Evolutionary conservation across 2,888 invertebrate genomes (phyloP).

Genomic region (Drosophila peninsularis): DNA sequence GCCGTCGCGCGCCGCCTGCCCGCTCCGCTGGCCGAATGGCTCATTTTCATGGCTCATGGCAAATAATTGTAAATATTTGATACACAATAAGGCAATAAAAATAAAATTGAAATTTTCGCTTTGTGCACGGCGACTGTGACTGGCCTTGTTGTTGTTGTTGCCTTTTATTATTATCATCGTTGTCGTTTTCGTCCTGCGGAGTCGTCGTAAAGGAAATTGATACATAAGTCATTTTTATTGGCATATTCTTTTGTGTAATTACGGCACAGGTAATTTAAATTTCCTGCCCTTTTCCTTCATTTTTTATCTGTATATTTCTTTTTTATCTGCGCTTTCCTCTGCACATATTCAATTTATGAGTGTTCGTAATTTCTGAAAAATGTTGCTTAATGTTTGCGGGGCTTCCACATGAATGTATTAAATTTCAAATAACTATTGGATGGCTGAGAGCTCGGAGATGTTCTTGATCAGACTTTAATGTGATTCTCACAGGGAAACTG

Average conservation of each 20-base stretch:
- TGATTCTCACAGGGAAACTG: not conserved
- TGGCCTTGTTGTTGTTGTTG: conserved; percentile 26
- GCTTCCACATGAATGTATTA: conserved; percentile 16
- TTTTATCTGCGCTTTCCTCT: conserved; percentile 4
- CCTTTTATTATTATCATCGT: conserved; percentile 73
- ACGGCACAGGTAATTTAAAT: conserved; percentile 77
- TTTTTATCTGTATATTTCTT: not conserved
- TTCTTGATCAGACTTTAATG: not conserved
- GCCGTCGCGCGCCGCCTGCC: not conserved
- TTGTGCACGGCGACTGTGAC: conserved; percentile 40
- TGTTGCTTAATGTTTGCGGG: conserved; percentile 15
- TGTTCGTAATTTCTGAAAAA: conserved; percentile 16
- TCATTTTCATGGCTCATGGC: conserved; percentile 75
- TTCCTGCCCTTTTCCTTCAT: conserved; percentile 45
- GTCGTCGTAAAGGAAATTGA: conserved; percentile 79
- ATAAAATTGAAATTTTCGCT: conserved; percentile 82
- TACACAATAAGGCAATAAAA: conserved; percentile 82
- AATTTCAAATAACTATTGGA: not conserved
- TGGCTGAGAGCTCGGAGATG: no score
- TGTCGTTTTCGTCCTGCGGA: conserved; percentile 52
- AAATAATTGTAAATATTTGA: conserved; percentile 84
- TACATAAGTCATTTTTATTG: conserved; percentile 82
- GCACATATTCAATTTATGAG: conserved; percentile 23
- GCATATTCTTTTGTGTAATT: conserved; percentile 81
- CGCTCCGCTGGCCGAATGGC: conserved; percentile 51